phyloP scores from a whole-genome alignment of 2,797 vertebrate genomes.

The Lepidocolaptes lacrymiger region DNA sequence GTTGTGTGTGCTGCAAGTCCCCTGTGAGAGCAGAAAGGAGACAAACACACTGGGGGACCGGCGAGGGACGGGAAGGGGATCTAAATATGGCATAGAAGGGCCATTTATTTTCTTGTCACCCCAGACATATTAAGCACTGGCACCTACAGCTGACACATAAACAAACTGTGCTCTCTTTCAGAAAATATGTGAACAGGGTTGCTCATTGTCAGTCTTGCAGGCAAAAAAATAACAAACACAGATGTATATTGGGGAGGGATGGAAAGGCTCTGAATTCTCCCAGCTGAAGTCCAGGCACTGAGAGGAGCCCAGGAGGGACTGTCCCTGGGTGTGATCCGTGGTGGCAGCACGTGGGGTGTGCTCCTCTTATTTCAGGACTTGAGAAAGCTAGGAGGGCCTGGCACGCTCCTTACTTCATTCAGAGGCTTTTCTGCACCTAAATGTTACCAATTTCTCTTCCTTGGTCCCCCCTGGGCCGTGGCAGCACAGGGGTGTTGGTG shows the following conservation, averaged over 20 bases:
- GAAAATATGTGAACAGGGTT: constrained; percentile 47
- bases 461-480: background rate
- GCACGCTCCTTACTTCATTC: background rate
- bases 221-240: constrained; percentile 69
- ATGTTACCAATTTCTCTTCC: background rate
- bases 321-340: background rate
- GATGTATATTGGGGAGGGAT: constrained; percentile 34
- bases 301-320: background rate
- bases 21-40: background rate
- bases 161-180: constrained; percentile 60
- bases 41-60: background rate
- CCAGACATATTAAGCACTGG: constrained; percentile 40
- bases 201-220: constrained; percentile 42
- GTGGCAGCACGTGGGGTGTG: background rate
- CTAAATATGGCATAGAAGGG: constrained; percentile 42
- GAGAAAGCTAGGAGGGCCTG: background rate
- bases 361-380: background rate
- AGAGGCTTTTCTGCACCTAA: background rate
- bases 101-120: constrained; percentile 66
- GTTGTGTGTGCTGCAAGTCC: background rate
- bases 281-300: background rate
- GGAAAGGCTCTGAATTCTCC: constrained; percentile 38
- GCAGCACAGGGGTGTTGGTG: background rate
- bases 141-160: constrained; percentile 58
- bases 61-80: background rate